Conservation (phyloP, 2,888 invertebrate species). For the Melinaea marsaeus region DNA sequence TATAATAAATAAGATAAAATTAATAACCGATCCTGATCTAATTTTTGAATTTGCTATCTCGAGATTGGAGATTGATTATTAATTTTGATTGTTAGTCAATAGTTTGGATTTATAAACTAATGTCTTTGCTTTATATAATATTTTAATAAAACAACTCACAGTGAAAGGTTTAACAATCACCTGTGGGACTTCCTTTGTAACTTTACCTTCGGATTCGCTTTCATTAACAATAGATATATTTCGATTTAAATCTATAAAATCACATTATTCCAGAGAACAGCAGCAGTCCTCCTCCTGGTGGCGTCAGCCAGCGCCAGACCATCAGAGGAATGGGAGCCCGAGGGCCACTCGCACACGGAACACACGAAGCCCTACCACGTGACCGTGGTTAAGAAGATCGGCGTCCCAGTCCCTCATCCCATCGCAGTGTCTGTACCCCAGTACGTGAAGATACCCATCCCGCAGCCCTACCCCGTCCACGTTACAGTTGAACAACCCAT, state of each 20-base stretch:
- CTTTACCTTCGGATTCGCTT: too few relatives aligned
- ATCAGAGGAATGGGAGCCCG: constrained; percentile 71
- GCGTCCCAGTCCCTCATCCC: constrained; percentile 85
- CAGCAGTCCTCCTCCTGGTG: constrained; percentile 58
- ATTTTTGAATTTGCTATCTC: too few relatives aligned
- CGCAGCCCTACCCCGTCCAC: constrained; percentile 86
- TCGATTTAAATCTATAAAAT: too few relatives aligned
- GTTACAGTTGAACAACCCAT: constrained; percentile 84
- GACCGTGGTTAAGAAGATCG: constrained; percentile 84
- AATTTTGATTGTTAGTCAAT: too few relatives aligned
- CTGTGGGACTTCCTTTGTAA: constrained; percentile 15
- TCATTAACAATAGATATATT: too few relatives aligned
- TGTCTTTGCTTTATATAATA: background rate
- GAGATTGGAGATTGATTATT: too few relatives aligned
- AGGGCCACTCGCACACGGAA: constrained; percentile 81
- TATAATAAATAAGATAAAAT: too few relatives aligned
- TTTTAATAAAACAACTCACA: constrained; percentile 13
- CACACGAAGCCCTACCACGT: constrained; percentile 83
- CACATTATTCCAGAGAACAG: constrained; percentile 56
- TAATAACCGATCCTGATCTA: too few relatives aligned
- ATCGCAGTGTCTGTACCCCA: constrained; percentile 84
- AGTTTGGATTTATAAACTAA: too few relatives aligned
- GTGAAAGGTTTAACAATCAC: constrained; percentile 24
- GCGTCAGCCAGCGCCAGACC: constrained; percentile 54
- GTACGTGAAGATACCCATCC: constrained; percentile 83